phyloP scores from a whole-genome alignment of 2,797 vertebrate species.

The Pipistrellus kuhlii region DNA sequence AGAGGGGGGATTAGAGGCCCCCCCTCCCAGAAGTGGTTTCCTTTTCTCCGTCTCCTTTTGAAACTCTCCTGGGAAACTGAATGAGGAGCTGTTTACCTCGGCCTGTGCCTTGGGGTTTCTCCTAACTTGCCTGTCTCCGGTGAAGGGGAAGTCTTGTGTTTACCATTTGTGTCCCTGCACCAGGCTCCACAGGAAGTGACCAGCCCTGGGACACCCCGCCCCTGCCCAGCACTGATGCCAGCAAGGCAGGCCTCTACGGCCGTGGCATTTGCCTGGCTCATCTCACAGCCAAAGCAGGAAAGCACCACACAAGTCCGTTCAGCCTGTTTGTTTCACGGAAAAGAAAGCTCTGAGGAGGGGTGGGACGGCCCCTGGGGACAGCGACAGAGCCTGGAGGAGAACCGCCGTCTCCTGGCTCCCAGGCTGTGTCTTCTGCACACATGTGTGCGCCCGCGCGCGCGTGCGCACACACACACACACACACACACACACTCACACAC shows the following conservation, averaged over 20 bases:
- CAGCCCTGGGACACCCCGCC: neutral
- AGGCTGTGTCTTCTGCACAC: neutral
- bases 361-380: neutral
- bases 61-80: slow-evolving; percentile 59
- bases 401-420: neutral
- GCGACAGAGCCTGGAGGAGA: neutral
- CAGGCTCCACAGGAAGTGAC: slow-evolving; percentile 18
- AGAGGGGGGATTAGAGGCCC: slow-evolving; percentile 85
- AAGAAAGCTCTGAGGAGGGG: neutral
- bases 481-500: no score
- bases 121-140: neutral
- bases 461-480: neutral
- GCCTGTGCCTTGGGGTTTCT: slow-evolving; percentile 52
- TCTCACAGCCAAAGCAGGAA: neutral
- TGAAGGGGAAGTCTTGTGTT: slow-evolving; percentile 53
- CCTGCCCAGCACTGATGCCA: neutral
- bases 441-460: no score
- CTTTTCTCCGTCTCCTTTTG: slow-evolving; percentile 79
- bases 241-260: neutral
- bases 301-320: neutral
- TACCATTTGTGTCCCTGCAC: neutral
- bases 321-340: neutral
- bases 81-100: neutral
- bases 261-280: neutral
- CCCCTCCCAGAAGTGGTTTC: slow-evolving; percentile 73